phyloP scores from a whole-genome alignment of 2,888 invertebrate species.

The Candidula unifasciata region DNA sequence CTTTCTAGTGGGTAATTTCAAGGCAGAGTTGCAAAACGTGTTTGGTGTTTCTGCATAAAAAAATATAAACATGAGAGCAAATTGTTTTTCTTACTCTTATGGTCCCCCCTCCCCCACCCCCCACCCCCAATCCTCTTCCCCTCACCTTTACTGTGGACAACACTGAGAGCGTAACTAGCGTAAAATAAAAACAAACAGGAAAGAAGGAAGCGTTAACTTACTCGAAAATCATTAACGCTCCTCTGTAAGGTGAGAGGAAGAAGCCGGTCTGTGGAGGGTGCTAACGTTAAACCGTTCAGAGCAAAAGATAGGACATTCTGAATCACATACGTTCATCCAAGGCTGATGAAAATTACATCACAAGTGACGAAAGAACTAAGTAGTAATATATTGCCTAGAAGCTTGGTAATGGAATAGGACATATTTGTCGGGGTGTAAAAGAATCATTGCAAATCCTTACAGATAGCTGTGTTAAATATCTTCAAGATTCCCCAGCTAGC shows the following conservation, averaged over 20 bases:
- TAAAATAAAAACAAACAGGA: background rate
- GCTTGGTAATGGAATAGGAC: conserved; percentile 40
- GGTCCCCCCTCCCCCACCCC: background rate
- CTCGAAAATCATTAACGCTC: background rate
- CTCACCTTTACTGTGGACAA: background rate
- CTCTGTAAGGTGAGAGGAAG: background rate
- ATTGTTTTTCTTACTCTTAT: background rate
- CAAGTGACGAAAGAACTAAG: conserved; percentile 37
- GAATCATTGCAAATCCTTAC: conserved; percentile 9
- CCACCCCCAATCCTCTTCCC: background rate
- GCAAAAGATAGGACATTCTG: conserved; percentile 5
- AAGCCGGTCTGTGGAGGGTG: conserved; percentile 1
- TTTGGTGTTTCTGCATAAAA: too few relatives aligned
- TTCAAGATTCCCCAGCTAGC: background rate
- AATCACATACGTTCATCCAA: background rate
- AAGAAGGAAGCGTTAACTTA: background rate
- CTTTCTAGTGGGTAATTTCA: background rate
- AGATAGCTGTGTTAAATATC: conserved; percentile 14
- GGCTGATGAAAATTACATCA: conserved; percentile 38
- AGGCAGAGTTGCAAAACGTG: too few relatives aligned
- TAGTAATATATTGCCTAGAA: conserved; percentile 36
- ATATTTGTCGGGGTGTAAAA: conserved; percentile 27
- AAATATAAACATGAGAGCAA: too few relatives aligned
- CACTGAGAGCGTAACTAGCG: background rate
- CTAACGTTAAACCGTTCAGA: conserved; percentile 1